Percentiles rank a stretch among this genome's conserved stretches.
Evolutionary conservation across 2,888 invertebrate species (phyloP).

Genomic region (Oxystoma pomonae): DNA sequence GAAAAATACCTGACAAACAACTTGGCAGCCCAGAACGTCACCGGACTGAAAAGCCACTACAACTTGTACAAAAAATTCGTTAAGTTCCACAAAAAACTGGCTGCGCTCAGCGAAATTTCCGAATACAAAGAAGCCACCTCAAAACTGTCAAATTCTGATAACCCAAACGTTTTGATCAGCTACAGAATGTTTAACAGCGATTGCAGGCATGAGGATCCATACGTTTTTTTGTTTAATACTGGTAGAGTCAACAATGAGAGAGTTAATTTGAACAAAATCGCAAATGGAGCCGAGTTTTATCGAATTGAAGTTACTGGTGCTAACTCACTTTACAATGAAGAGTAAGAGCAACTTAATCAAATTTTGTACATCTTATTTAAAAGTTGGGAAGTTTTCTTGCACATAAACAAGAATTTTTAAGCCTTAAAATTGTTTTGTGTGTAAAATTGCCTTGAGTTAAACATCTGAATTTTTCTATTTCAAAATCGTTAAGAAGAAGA

Average conservation of each 20-base stretch:
- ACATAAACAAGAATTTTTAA: too few relatives aligned
- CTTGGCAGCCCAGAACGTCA: conserved; percentile 50
- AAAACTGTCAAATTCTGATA: background rate
- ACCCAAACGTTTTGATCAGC: background rate
- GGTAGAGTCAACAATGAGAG: background rate
- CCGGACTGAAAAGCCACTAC: conserved; percentile 51
- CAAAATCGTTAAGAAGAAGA: too few relatives aligned
- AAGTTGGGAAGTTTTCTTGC: too few relatives aligned
- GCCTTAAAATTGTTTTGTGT: too few relatives aligned
- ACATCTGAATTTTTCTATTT: too few relatives aligned
- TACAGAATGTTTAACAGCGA: background rate
- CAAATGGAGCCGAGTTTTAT: background rate
- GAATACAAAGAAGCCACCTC: background rate
- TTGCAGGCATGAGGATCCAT: background rate
- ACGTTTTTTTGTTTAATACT: conserved; percentile 11
- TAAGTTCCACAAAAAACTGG: conserved; percentile 12
- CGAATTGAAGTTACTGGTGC: conserved; percentile 8
- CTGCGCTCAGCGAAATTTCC: background rate
- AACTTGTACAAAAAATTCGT: conserved; percentile 57
- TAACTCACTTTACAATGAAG: conserved; percentile 9
- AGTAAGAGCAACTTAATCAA: conserved; percentile 11
- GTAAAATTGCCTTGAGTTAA: too few relatives aligned
- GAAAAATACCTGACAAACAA: conserved; percentile 56
- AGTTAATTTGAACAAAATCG: background rate
- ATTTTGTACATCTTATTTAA: too few relatives aligned